Base-by-base conservation (phyloP, 2,797 vertebrate genomes). In the Scarus forsteni region DNA sequence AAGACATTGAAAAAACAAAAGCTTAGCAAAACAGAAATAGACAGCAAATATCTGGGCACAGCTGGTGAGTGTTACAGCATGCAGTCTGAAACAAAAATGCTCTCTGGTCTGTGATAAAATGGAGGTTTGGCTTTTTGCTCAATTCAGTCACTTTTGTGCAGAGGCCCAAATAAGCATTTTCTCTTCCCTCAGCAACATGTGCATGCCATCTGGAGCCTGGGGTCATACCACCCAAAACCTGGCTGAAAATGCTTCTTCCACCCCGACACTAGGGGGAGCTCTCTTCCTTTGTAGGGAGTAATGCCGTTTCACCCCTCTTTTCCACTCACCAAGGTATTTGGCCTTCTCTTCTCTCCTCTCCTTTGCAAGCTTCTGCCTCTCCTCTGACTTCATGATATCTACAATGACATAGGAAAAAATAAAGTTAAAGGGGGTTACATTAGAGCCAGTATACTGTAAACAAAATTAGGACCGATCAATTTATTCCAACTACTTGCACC, bases 291-390 rank as follows among this genome's bases (percentile, higher is more conserved):
- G 55, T 44, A 60, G 70, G 8, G 6, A 3, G 1, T 7, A 0
- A 46, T n/a, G 3, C 52, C 13, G 15, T 43, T 36, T n/a, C 53
- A 49, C 42, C n/a, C 14, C 55, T 40, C 4, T 6, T 8, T 54
- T 65, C 67, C 68, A 81, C 96, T 88, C 89, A 99, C 98, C 98
- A 51, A 99, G 92, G 92, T 97, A 96, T 90, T 96, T 98, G 85
- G 97, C 97, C 60, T 96, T 94, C 56, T 99, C 97, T 78, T 98
- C 97, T 10, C 98, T 90, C 14, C 98, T 93, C 77, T 98, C 96
- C 87, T 97, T 97, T 0, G 97, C 98, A 73, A 96, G 94, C 81
- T 96, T 97, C 92, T 98, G 97, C 73, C 97, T 94, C 2, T 98
- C 97, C 70, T 96, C 96, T 54, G 96, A 94, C 89, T 97, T 99